A percentile compares a stretch with the other conserved stretches of the same genome.
Conservation (phyloP, 2,797 vertebrate species). For the Capromys pilorides region DNA sequence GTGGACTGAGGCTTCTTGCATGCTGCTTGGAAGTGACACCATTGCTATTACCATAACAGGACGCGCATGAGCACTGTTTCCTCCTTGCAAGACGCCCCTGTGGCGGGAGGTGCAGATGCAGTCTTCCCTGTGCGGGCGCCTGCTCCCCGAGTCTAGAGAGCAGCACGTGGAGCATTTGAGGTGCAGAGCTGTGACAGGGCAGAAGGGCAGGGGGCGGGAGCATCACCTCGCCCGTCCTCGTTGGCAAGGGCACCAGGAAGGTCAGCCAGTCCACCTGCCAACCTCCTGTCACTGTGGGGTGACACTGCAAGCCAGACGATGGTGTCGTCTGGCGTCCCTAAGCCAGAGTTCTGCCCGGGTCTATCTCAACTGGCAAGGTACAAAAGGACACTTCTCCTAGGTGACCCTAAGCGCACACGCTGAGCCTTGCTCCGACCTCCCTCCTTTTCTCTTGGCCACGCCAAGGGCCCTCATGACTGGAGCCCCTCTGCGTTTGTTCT, state of each 20-base stretch:
- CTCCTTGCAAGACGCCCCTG: slow-evolving; percentile 22
- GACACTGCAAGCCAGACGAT: neutral
- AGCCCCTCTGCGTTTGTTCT: neutral
- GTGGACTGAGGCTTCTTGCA: slow-evolving; percentile 13
- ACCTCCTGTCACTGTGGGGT: neutral
- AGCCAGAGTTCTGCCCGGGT: neutral
- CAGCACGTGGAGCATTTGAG: neutral
- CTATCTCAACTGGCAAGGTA: neutral
- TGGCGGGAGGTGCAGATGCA: neutral
- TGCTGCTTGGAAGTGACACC: slow-evolving; percentile 58
- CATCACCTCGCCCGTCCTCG: fast-evolving
- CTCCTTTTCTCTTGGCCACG: neutral
- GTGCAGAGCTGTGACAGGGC: neutral
- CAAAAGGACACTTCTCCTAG: neutral
- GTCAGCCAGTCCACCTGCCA: neutral
- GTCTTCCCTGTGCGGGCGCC: neutral
- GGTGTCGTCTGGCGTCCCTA: neutral
- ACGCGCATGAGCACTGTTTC: slow-evolving; percentile 50
- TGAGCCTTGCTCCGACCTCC: neutral
- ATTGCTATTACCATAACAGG: slow-evolving; percentile 25
- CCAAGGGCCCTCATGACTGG: fast-evolving
- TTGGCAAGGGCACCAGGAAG: neutral
- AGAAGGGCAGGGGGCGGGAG: neutral
- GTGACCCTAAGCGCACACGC: neutral
- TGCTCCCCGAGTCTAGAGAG: neutral